Conservation (phyloP, 2,797 vertebrate genomes). For the Antrozous pallidus region DNA sequence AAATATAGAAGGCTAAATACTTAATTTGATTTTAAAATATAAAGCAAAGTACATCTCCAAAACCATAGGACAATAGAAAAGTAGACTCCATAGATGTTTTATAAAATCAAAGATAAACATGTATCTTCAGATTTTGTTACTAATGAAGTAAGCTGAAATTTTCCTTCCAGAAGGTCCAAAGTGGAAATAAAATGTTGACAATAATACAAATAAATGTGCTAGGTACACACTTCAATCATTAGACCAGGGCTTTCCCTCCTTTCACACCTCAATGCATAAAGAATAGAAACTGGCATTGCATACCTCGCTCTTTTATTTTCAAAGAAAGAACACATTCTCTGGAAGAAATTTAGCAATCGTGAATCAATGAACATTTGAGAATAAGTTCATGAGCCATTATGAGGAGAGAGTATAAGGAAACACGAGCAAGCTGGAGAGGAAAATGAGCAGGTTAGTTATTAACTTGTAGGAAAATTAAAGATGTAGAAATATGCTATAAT, state of each 20-base stretch:
- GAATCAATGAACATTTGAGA: background rate
- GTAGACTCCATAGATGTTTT: background rate
- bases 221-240: background rate
- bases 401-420: background rate
- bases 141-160: background rate
- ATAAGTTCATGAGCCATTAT: background rate
- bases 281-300: background rate
- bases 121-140: background rate
- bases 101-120: background rate
- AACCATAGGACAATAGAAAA: background rate
- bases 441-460: background rate
- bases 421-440: background rate
- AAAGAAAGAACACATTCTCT: background rate
- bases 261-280: background rate
- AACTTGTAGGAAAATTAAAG: background rate
- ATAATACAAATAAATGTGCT: background rate
- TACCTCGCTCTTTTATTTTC: conserved; percentile 10
- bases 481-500: background rate
- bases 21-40: conserved; percentile 36
- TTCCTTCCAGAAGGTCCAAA: background rate
- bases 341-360: background rate
- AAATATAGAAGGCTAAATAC: background rate
- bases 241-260: background rate
- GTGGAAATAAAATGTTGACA: background rate
- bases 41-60: background rate